These are phyloP conservation scores for Epirrhoe alternata DNA, from an alignment of 2,888 invertebrate species.

Conservation along the genomic window DNA sequence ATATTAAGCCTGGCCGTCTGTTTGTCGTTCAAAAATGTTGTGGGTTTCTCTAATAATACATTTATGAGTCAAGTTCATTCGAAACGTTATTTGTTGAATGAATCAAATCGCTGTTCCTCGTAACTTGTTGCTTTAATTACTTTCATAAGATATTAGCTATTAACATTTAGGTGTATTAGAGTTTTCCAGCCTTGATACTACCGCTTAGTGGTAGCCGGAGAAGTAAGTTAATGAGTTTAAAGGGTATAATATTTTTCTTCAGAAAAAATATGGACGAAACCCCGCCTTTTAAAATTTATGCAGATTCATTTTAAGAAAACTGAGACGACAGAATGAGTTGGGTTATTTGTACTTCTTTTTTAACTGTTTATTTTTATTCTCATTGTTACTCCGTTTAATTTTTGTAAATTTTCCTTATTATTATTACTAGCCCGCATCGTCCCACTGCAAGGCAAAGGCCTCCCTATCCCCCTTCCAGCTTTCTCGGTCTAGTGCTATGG, in stretches of 20 bases:
- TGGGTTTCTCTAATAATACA: no score
- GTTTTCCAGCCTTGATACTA: conserved; percentile 45
- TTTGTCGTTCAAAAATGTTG: no score
- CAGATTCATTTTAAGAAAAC: neutral
- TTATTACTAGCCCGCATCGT: no score
- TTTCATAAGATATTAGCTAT: conserved; percentile 26
- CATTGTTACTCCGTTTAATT: no score
- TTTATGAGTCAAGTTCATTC: neutral
- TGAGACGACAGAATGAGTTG: neutral
- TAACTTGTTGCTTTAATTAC: conserved; percentile 9
- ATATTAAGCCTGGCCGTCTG: no score
- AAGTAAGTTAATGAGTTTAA: conserved; percentile 35
- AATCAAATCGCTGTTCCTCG: conserved; percentile 8
- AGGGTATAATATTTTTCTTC: conserved; percentile 19
- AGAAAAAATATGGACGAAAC: neutral
- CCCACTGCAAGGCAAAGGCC: no score
- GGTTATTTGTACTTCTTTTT: neutral
- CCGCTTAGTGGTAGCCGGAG: conserved; percentile 28
- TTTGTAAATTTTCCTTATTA: no score
- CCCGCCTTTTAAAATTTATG: neutral
- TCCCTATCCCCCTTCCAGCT: no score
- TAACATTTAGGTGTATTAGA: conserved; percentile 41
- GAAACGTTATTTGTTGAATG: neutral
- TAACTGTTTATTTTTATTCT: no score
- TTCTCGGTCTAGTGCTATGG: no score